Percentiles rank a stretch among this genome's conserved stretches.
Evolutionary conservation across 2,113 vertebrate species (phyloP).

Genomic region (Tupaia chinensis): DNA sequence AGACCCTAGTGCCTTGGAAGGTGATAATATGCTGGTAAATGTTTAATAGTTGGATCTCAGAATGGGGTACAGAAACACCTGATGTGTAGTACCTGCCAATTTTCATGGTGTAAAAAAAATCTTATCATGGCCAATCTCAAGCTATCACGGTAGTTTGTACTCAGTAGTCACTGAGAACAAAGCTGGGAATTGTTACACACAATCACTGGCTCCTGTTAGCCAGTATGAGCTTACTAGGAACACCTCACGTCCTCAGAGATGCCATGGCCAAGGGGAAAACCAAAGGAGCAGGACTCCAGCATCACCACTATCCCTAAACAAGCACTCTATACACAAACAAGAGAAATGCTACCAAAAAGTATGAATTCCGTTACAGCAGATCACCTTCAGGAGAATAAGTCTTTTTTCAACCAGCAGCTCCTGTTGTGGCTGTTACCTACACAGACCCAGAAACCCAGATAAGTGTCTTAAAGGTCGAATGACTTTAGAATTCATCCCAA

Average conservation of each 20-base stretch:
- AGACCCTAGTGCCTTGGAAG: background rate
- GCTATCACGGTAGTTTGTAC: background rate
- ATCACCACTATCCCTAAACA: background rate
- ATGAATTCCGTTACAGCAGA: background rate
- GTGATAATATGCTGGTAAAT: background rate
- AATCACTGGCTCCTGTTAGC: background rate
- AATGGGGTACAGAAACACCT: background rate
- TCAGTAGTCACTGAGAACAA: background rate
- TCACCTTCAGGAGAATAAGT: background rate
- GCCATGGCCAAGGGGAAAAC: background rate
- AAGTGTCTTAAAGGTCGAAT: background rate
- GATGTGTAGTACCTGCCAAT: background rate
- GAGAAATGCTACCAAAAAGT: background rate
- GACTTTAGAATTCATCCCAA: background rate
- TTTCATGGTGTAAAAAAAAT: background rate
- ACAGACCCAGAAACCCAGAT: background rate
- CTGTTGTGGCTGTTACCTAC: background rate
- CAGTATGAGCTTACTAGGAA: background rate
- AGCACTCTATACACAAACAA: background rate
- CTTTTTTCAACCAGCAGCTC: background rate
- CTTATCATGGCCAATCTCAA: background rate
- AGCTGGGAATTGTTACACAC: background rate
- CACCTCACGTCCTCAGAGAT: background rate
- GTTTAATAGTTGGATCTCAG: background rate
- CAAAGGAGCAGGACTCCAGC: background rate